These are phyloP conservation scores for Helicolenus hilgendorfi DNA, from an alignment of 2,797 vertebrate genomes.

Conservation along the genomic window DNA sequence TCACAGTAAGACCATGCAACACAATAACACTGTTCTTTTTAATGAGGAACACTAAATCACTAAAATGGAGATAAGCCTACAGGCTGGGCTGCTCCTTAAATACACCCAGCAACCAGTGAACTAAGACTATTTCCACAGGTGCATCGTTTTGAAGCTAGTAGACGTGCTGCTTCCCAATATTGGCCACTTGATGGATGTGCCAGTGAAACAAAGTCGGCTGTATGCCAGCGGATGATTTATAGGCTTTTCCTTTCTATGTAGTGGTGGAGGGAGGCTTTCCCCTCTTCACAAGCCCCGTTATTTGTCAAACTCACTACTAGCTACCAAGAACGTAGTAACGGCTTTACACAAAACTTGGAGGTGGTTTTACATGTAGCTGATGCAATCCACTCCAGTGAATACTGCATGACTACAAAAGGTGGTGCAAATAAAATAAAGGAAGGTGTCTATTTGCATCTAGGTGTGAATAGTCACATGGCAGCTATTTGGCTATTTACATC, in stretches of 20 bases:
- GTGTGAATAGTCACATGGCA: no score
- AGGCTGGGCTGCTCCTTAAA: not conserved
- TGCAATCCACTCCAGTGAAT: not conserved
- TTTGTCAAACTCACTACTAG: not conserved
- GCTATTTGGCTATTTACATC: no score
- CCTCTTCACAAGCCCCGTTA: not conserved
- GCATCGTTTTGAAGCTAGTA: not conserved
- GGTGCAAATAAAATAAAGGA: not conserved
- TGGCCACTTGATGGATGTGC: not conserved
- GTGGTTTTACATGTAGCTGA: not conserved
- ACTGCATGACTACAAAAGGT: not conserved
- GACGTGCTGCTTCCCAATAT: not conserved
- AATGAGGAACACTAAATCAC: not conserved
- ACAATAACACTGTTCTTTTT: not conserved
- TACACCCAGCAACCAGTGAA: not conserved
- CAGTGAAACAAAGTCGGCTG: not conserved
- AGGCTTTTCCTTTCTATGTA: not conserved
- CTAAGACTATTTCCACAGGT: not conserved
- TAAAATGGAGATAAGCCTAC: accelerated
- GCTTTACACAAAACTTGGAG: not conserved
- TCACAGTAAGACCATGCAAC: not conserved
- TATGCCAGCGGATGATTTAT: not conserved
- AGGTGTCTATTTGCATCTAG: no score
- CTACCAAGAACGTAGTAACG: not conserved
- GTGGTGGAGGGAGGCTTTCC: not conserved